Evolutionary conservation across 2,888 invertebrate genomes (phyloP).

Genomic region (Papilio elwesi): DNA sequence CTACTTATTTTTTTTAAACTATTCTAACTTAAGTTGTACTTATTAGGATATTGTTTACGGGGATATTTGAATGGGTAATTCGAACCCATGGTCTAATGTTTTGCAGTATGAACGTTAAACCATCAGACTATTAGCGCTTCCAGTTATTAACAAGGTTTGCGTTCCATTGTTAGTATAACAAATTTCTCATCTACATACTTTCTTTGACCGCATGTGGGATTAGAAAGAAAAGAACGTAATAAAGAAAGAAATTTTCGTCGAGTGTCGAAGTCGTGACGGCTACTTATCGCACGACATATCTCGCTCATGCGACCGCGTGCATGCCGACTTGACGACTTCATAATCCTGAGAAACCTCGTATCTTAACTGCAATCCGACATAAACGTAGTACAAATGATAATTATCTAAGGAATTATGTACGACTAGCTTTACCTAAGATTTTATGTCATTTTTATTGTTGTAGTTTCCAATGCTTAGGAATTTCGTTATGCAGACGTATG

Average conservation of each 20-base stretch:
- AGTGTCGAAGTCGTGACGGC: slow-evolving; percentile 34
- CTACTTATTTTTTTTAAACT: no score
- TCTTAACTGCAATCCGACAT: slow-evolving; percentile 44
- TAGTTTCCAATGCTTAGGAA: neutral
- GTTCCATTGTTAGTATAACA: neutral
- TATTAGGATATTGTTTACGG: no score
- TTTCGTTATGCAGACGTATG: neutral
- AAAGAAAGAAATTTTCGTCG: slow-evolving; percentile 20
- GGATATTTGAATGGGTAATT: no score
- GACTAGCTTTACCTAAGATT: slow-evolving; percentile 21
- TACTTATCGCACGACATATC: slow-evolving; percentile 31
- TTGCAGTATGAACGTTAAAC: no score
- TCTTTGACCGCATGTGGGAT: slow-evolving; percentile 22
- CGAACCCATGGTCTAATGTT: no score
- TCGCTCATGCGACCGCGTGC: slow-evolving; percentile 34
- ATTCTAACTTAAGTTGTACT: no score
- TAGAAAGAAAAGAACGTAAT: slow-evolving; percentile 3
- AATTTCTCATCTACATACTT: slow-evolving; percentile 8
- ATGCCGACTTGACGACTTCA: slow-evolving; percentile 39
- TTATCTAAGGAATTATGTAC: slow-evolving; percentile 35
- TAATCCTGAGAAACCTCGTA: slow-evolving; percentile 48
- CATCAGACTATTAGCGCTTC: no score
- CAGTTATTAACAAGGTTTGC: neutral
- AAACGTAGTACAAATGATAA: slow-evolving; percentile 44
- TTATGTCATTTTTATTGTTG: slow-evolving; percentile 2